Evolutionary conservation across 2,888 invertebrate species (phyloP), one percentile per base, ranked within the genome.

Genomic region (Cosmorhoe ocellata): DNA sequence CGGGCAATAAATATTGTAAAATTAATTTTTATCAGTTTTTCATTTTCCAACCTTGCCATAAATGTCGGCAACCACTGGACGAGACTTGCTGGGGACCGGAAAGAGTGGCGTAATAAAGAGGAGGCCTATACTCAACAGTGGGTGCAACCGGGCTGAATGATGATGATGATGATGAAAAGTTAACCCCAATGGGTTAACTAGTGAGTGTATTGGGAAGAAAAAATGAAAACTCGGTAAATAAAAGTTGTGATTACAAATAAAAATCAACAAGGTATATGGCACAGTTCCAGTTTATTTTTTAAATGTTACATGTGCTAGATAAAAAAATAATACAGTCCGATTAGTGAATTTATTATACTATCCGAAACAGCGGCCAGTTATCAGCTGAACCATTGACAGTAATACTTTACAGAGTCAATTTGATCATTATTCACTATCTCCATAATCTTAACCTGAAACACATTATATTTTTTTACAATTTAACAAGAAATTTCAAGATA

Each of bases 301-400:
- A 67, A 79, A 79, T 79, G 81, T 87, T 88, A 88, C 86, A 88
- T 85, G 86, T 88, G 84, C 87, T 87, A 84, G 81, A 82, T 86
- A 86, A 86, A 90, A 89, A 87, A 89, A 89, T 88, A 88, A 88
- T 86, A 88, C 88, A 88, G 85, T 88, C 83, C 81, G 76, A 88
- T 86, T 84, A 85, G 82, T 83, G 80, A 82, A 81, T 80, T 82
- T 76, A 73, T 82, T 77, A 76, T 73, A 71, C 75, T 73, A 73
- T 71, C 56, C 58, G 58, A 64, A 53, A 60, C 62, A 56, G 53
- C 62, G 61, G 39, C 56, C 51, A 36, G 41, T 41, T 56, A 54
- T 58, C 58, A 63, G 39, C 58, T 53, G 52, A 54, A 52, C 63
- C n/a, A n/a, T n/a, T 44, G 42, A 60, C 49, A 61, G 54, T 58